phyloP scores from a whole-genome alignment of 2,888 invertebrate species.

The Oscheius sp. region DNA sequence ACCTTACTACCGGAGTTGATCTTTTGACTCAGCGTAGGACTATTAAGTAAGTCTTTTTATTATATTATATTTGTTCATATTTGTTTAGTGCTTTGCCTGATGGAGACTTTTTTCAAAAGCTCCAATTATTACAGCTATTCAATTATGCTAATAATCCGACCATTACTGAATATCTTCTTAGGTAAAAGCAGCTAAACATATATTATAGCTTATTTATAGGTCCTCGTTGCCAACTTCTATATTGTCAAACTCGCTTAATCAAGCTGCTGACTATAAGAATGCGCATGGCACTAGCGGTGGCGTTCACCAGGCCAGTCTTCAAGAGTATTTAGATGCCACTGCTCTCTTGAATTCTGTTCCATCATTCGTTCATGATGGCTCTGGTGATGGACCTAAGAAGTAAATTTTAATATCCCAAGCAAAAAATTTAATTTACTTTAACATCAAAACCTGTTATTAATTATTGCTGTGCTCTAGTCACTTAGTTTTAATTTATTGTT shows the following conservation, averaged over 20 bases:
- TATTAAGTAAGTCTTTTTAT: not conserved
- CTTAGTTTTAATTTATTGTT: conserved; percentile 15
- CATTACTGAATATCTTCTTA: not conserved
- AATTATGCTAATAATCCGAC: not conserved
- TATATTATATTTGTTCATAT: not conserved
- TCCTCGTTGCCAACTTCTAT: not conserved
- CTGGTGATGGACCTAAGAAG: conserved; percentile 26
- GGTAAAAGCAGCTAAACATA: not conserved
- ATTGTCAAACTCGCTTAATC: not conserved
- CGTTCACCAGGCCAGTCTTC: conserved; percentile 24
- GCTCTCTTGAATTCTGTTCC: conserved; percentile 29
- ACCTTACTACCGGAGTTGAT: conserved; percentile 5
- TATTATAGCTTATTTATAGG: not conserved
- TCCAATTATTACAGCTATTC: not conserved
- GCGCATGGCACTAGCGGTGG: not conserved
- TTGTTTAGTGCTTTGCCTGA: not conserved
- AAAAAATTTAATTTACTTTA: not conserved
- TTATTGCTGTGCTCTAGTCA: not conserved
- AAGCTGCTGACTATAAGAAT: not conserved
- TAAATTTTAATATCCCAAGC: not conserved
- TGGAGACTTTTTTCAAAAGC: conserved; percentile 9
- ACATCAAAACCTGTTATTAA: conserved; percentile 7
- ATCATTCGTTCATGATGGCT: conserved; percentile 22
- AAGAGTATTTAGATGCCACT: conserved; percentile 29
- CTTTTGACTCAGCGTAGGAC: not conserved